Evolutionary conservation across 1,140 invertebrate genomes (phyloP).

Genomic region (Luehdorfia chinensis): DNA sequence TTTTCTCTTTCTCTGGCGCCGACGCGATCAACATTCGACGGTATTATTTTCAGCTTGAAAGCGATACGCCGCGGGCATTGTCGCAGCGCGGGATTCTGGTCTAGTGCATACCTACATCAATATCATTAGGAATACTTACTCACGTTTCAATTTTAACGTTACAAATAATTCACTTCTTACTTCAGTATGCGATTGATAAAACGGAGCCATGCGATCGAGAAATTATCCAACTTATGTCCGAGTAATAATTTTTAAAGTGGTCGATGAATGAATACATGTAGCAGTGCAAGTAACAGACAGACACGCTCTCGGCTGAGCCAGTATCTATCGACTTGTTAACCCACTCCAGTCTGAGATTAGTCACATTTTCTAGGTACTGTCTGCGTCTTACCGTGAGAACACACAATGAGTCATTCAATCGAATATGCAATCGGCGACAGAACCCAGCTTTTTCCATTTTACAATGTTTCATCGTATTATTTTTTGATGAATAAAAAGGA

Average conservation of each 20-base stretch:
- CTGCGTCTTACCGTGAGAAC: constrained; percentile 52
- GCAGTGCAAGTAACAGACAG: too few relatives aligned
- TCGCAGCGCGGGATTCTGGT: constrained; percentile 54
- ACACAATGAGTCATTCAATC: constrained; percentile 55
- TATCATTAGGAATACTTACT: constrained; percentile 50
- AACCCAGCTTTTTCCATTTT: too few relatives aligned
- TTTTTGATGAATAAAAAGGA: not conserved
- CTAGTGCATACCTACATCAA: constrained; percentile 68
- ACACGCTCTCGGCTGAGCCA: too few relatives aligned
- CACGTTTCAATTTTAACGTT: too few relatives aligned
- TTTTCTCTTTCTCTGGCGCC: constrained; percentile 61
- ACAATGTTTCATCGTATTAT: too few relatives aligned
- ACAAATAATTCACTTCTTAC: too few relatives aligned
- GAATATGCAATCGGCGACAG: constrained; percentile 1
- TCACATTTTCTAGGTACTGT: constrained; percentile 57
- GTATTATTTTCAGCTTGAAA: constrained; percentile 71
- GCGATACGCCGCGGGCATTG: constrained; percentile 61
- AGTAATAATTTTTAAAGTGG: too few relatives aligned
- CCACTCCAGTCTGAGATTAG: constrained; percentile 42
- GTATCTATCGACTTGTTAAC: constrained; percentile 21
- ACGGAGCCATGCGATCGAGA: too few relatives aligned
- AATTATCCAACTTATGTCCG: too few relatives aligned
- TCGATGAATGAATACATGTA: too few relatives aligned
- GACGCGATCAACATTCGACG: constrained; percentile 57
- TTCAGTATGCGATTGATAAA: too few relatives aligned